A percentile compares a stretch with the other conserved stretches of the same genome.
Evolutionary conservation across 92 coral and sea anemone species (phyloP).

Genomic region (Porites cylindrica): DNA sequence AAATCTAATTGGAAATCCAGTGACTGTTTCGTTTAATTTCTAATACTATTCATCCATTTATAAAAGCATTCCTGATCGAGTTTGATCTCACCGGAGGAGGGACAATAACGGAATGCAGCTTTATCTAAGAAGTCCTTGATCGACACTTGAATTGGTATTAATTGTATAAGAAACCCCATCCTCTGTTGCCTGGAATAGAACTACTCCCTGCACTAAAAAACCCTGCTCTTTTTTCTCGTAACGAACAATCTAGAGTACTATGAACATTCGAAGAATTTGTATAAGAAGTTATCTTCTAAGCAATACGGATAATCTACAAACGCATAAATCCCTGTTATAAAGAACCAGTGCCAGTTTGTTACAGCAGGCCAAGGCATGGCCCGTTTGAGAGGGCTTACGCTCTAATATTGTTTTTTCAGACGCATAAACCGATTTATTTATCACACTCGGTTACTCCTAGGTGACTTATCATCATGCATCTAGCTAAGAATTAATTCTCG

Average conservation of each 20-base stretch:
- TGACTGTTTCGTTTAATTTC: background rate
- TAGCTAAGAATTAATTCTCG: background rate
- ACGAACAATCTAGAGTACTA: background rate
- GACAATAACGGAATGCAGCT: background rate
- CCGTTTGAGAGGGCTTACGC: conserved; percentile 11
- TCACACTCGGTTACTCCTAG: background rate
- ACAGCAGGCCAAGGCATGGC: background rate
- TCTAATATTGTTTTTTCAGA: conserved; percentile 23
- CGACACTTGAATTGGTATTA: too few species aligned
- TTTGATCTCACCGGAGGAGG: background rate
- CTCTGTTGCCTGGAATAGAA: background rate
- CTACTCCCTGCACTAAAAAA: background rate
- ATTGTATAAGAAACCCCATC: too few species aligned
- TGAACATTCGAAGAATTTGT: background rate
- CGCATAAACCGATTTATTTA: conserved; percentile 12
- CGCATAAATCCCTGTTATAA: background rate
- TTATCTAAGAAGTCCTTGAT: too few species aligned
- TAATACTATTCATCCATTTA: conserved; percentile 1
- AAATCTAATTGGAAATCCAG: background rate
- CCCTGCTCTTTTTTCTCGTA: background rate
- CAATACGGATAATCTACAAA: background rate
- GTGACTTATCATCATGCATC: conserved; percentile 15
- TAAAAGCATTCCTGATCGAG: background rate
- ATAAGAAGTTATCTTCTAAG: background rate
- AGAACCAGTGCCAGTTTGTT: background rate